Base-by-base conservation (phyloP, 2,113 vertebrate species). In the Heloderma charlesbogerti region DNA sequence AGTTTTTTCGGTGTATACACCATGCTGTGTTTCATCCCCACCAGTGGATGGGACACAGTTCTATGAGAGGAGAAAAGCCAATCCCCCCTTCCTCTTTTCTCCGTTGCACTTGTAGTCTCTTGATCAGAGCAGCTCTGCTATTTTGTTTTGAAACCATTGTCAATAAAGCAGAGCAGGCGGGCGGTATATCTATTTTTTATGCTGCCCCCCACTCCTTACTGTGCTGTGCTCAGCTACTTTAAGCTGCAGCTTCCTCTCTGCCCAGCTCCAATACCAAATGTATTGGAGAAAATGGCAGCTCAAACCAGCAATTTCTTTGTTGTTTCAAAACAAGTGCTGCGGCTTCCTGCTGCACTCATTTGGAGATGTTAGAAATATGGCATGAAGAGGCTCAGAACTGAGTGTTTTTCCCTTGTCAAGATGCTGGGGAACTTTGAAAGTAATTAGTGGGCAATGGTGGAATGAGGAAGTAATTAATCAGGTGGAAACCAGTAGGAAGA, bases 381-480 rank as follows among this genome's bases (percentile, higher is more conserved):
- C 25, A 18, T 20, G 57, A 66, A 84, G 25, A 84, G 13, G 60
- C 5, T 7, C 25, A 40, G 20, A 84, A 66, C 37, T 43, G 34
- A 82, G 57, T 60, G 80, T 60, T 60, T 54, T 60, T 82, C 37
- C 82, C 22, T 40, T 60, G 29, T 60, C 27, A 34, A 60, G 54
- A 57, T 6, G n/a, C n/a, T n/a, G 57, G 31, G 57, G n/a, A 82
- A 34, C 51, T 63, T 66, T 66, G 82, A 66, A 63, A 84, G 60
- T 43, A 75, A 87, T 57, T 75, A 51, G 84, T 18, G 48, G 72
- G 20, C 48, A 60, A 6, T 12, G 27, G n/a, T 74, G 34, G 45
- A 75, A 74, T 16, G n/a, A 51, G 54, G 48, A 75, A 74, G 71
- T 74, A 87, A 87, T 87, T 87, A 75, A 74, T 87, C n/a, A 75